Evolutionary conservation across 2,797 vertebrate genomes (phyloP), one percentile per base, ranked within the genome.

Genomic region (Enteromius treurensis): DNA sequence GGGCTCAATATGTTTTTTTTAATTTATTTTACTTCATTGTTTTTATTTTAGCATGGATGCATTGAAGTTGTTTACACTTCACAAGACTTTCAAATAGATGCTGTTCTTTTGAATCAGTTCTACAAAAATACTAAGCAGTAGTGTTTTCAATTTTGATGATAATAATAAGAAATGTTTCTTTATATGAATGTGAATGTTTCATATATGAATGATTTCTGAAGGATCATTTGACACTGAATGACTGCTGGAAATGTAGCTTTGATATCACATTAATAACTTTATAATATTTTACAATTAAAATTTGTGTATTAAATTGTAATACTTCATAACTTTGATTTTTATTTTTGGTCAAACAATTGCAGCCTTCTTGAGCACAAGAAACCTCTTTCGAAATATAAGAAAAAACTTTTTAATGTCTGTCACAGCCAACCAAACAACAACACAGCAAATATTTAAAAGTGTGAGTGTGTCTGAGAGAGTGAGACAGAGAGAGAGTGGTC

Each of bases 351-450:
- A 34, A 34, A 34, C 11, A 67, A 37, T 21, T 62, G 64, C 29
- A 67, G 17, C 8, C 26, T 15, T 29, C 23, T 34, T 21, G 9
- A 67, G 32, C 64, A 21, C 10, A 34, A 37, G 15, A 67, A 34
- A 37, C 13, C 17, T 64, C 55, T 58, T 58, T 64, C 23, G 3
- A 29, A 64, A 32, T 6, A 3, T 19, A 32, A 10, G 9, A 37
- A 34, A 15, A 62, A 29, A 62, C 64, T 4, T 67, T 65, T 67
- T 17, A 65, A 65, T 29, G 5, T 3, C 7, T 65, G 15, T 65
- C 45, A 47, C 23, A 80, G 17, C 7, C 29, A 79, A 79, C 45
- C 64, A 49, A 65, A 51, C 64, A 65, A 32, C 26, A 76, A 68
- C 68, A 49, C 45, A 15, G 29, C 9, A 45, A 67, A 77, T 65